Evolutionary conservation across 2,113 vertebrate genomes (phyloP).

Genomic region (Serilophus lunatus): DNA sequence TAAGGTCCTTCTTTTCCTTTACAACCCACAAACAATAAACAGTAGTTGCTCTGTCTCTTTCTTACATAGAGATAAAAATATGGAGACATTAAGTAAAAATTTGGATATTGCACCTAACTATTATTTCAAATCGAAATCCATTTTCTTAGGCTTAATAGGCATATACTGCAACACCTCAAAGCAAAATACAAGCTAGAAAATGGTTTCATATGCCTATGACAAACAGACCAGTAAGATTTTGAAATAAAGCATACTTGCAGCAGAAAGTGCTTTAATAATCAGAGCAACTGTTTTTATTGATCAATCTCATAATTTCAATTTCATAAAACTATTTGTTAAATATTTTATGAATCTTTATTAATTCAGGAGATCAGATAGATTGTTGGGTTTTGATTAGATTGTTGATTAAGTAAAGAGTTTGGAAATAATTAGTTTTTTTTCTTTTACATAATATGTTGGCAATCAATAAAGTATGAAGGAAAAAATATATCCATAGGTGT

Average conservation of each 20-base stretch:
- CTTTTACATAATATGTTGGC: neutral
- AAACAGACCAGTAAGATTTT: neutral
- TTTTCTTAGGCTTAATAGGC: neutral
- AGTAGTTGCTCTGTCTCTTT: neutral
- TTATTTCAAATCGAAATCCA: neutral
- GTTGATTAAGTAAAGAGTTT: neutral
- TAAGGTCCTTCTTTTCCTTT: neutral
- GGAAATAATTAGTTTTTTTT: neutral
- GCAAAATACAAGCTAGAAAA: neutral
- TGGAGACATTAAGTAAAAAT: neutral
- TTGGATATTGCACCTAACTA: neutral
- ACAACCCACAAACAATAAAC: neutral
- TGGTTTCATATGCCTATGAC: neutral
- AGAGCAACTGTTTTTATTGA: neutral
- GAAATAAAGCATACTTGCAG: neutral
- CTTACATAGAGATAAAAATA: neutral
- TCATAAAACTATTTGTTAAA: neutral
- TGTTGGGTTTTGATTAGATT: too few relatives aligned
- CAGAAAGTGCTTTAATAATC: neutral
- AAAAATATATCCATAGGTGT: neutral
- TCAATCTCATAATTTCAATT: neutral
- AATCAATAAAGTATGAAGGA: neutral
- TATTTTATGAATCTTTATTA: neutral
- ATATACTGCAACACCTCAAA: neutral
- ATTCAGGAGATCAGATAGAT: neutral